Evolutionary conservation across 2,888 invertebrate species (phyloP), one percentile per base, ranked within the genome.

Genomic region (Parascotia fuliginaria): DNA sequence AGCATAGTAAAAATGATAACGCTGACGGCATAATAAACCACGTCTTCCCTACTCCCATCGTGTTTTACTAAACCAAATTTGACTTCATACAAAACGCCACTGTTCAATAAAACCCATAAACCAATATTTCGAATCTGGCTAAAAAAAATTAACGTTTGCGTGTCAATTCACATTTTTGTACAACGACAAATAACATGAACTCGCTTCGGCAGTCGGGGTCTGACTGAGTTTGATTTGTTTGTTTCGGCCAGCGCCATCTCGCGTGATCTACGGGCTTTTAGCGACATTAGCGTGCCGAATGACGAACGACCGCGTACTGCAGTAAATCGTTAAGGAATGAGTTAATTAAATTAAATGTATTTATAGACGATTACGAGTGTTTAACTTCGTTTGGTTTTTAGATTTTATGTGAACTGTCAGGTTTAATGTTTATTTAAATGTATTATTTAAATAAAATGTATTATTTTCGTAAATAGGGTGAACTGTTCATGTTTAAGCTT

Each of bases 191-290:
- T 77, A 59, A 73, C 63, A 66, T 72, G 49, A 66, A 54, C 53
- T 44, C 64, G 56, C 68, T 46, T 44, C 60, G 56, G 66, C 65
- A 72, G 67, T 67, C 70, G 63, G 55, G 61, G 66, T 50, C 51
- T 60, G 68, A 81, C 65, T 81, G 77, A 62, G 65, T 42, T 67
- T 83, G 79, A 84, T 83, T 83, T 78, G 80, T 81, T 71, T 82
- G 81, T 80, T 83, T 80, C 79, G 77, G 72, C 63, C 62, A 78
- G 51, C 77, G 79, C 77, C 83, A 85, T 82, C 85, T 84, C 57
- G 73, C 75, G 78, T 82, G 81, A 83, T 81, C 76, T 78, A 82
- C 61, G 63, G 57, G 64, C 71, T 67, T 75, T 78, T 73, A 77
- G 59, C 52, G 55, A 58, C 65, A 64, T 70, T 66, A 58, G 60